Conservation (phyloP, 2,113 vertebrate genomes). For the Neogobius melanostomus region DNA sequence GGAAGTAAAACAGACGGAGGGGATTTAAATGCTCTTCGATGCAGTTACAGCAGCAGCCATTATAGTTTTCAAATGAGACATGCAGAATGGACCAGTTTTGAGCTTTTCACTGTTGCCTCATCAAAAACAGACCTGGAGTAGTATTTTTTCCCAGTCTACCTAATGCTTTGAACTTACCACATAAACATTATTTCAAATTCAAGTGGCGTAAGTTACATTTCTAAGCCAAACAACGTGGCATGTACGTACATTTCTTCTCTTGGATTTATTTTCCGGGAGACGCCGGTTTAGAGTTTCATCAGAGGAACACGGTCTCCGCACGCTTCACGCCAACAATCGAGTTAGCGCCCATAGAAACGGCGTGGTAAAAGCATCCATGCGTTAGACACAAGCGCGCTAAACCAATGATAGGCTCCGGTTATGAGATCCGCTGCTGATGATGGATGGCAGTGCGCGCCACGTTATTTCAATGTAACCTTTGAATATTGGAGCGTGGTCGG, state of each 20-base stretch:
- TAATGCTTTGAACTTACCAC: no score
- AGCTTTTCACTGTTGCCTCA: no score
- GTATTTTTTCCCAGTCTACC: no score
- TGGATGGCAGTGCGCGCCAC: no score
- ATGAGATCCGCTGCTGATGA: background rate
- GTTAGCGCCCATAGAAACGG: background rate
- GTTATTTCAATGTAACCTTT: no score
- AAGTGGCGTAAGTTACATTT: no score
- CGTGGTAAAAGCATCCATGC: background rate
- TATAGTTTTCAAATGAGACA: slow-evolving; percentile 23
- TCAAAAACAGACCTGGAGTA: no score
- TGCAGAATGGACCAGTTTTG: no score
- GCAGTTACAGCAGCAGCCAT: slow-evolving; percentile 64
- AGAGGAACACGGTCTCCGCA: background rate
- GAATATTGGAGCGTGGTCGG: no score
- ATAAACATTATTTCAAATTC: no score
- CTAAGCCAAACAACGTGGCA: no score
- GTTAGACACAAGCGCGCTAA: background rate
- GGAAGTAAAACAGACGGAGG: slow-evolving; percentile 60
- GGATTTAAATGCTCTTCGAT: slow-evolving; percentile 57
- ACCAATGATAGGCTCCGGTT: background rate
- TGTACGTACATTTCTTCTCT: background rate
- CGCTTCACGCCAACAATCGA: background rate
- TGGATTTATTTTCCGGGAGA: background rate
- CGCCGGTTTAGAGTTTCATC: background rate